Evolutionary conservation across 1,140 invertebrate species (phyloP).

Genomic region (Archivesica marissinica): DNA sequence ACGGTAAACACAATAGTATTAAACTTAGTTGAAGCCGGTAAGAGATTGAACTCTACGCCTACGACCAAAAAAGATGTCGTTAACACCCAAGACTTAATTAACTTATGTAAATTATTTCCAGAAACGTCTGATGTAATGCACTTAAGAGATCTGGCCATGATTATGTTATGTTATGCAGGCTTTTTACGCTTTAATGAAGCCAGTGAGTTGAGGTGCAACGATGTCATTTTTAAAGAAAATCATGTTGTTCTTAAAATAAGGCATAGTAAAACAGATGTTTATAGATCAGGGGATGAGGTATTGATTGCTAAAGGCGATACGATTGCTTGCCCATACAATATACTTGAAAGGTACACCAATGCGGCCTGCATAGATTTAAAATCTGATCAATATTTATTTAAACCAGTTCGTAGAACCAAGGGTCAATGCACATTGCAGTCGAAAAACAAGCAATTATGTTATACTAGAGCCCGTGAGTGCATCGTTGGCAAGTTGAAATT

Average conservation of each 20-base stretch:
- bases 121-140: constrained; percentile 37
- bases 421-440: no score
- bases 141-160: constrained; percentile 60
- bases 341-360: no score
- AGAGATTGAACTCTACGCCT: constrained; percentile 2
- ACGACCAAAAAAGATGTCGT: background rate
- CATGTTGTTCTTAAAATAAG: constrained; percentile 42
- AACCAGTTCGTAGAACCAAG: no score
- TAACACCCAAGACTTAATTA: background rate
- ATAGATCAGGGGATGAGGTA: constrained; percentile 60
- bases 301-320: no score
- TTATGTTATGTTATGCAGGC: constrained; percentile 60
- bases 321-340: no score
- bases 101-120: constrained; percentile 25
- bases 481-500: no score
- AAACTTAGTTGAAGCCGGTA: constrained; percentile 29
- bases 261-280: no score
- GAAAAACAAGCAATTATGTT: no score
- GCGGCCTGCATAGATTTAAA: no score
- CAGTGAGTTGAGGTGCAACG: constrained; percentile 51
- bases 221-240: constrained; percentile 47
- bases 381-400: no score
- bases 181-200: constrained; percentile 54
- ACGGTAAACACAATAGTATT: constrained; percentile 37
- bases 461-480: no score